Evolutionary conservation across 1,140 invertebrate species (phyloP).

Genomic region (Dysdera silvatica): DNA sequence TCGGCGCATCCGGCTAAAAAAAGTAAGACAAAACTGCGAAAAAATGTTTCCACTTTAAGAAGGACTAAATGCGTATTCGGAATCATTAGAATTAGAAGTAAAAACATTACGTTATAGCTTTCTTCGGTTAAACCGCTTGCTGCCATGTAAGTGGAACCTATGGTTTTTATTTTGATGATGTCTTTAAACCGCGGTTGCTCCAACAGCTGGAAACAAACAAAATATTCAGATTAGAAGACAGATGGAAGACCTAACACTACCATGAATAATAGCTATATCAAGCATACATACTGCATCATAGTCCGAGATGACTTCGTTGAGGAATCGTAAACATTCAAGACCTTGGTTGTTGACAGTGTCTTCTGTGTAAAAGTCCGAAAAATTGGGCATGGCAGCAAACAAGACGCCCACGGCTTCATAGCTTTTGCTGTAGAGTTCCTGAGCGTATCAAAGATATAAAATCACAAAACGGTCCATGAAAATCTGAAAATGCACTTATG

Average conservation of each 20-base stretch:
- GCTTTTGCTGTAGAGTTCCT: conserved; percentile 87
- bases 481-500: too few species aligned
- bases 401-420: conserved; percentile 85
- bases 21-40: not conserved
- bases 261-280: not conserved
- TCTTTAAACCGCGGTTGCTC: conserved; percentile 70
- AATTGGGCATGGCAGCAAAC: conserved; percentile 92
- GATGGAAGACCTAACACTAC: not conserved
- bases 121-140: conserved; percentile 79
- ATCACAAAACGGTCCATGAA: too few species aligned
- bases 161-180: conserved; percentile 96
- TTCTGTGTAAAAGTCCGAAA: conserved; percentile 89
- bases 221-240: not conserved
- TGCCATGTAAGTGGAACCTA: conserved; percentile 95
- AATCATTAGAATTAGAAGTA: not conserved
- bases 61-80: not conserved
- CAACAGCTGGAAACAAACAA: conserved; percentile 59
- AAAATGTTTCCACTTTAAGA: not conserved
- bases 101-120: conserved; percentile 52
- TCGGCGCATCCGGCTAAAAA: conserved; percentile 53
- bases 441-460: too few species aligned
- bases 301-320: conserved; percentile 97
- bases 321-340: conserved; percentile 85
- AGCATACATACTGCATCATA: conserved; percentile 77
- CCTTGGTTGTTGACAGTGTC: conserved; percentile 94